These are phyloP conservation scores for Lithophane ornitopus DNA, from an alignment of 2,888 invertebrate genomes.

Conservation along the genomic window DNA sequence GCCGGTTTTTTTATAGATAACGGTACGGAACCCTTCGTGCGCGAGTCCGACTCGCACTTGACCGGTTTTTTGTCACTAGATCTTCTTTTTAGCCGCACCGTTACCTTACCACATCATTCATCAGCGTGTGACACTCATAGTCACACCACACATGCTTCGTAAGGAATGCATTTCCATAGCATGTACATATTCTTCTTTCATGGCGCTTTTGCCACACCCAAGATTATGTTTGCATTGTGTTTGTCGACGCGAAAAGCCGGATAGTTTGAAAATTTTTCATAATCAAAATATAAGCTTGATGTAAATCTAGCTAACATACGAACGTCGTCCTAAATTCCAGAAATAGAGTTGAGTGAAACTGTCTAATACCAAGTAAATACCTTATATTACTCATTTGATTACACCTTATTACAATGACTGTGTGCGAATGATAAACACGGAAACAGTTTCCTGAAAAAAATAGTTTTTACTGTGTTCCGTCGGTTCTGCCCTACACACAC, in stretches of 20 bases:
- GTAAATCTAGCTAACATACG: not conserved
- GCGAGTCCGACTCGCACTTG: too few relatives aligned
- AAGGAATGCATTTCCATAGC: too few relatives aligned
- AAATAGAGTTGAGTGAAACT: slow-evolving; percentile 10
- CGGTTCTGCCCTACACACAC: slow-evolving; percentile 75
- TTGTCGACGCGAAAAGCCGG: too few relatives aligned
- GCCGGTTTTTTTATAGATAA: too few relatives aligned
- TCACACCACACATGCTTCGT: too few relatives aligned
- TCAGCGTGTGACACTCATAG: too few relatives aligned
- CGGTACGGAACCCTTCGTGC: too few relatives aligned
- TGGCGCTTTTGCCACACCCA: too few relatives aligned
- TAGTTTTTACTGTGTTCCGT: slow-evolving; percentile 69
- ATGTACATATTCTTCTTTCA: too few relatives aligned
- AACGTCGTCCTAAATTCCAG: slow-evolving; percentile 4
- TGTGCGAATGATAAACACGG: slow-evolving; percentile 73
- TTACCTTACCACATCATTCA: too few relatives aligned
- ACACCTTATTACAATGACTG: slow-evolving; percentile 63
- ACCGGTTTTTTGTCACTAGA: not conserved
- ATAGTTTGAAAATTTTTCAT: not conserved
- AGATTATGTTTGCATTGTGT: not conserved
- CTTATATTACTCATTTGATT: slow-evolving; percentile 62
- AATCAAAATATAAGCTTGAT: not conserved
- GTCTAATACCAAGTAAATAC: slow-evolving; percentile 46
- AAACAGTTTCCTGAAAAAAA: slow-evolving; percentile 80
- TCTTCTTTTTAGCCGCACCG: not conserved